Conservation (phyloP, 2,797 vertebrate genomes). For the Sebastes vulpes region DNA sequence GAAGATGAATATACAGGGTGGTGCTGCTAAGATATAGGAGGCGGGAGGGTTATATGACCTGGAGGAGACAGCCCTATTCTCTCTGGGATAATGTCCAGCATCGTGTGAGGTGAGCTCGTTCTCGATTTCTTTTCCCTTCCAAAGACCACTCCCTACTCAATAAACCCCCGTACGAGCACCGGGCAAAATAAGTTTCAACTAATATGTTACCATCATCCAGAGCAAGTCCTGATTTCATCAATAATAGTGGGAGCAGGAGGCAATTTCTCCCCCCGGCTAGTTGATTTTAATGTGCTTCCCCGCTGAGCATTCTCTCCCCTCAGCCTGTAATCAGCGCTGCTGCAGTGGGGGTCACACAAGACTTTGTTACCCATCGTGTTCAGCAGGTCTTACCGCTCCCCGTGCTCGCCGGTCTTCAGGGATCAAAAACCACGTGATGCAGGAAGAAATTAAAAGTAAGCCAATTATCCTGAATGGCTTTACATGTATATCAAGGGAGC, state of each 20-base stretch:
- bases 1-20: slow-evolving; percentile 20
- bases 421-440: slow-evolving; percentile 61
- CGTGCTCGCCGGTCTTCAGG: slow-evolving; percentile 34
- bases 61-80: background rate
- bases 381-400: slow-evolving; percentile 43
- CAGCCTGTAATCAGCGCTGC: slow-evolving; percentile 57
- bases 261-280: slow-evolving; percentile 13
- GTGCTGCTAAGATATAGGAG: background rate
- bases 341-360: slow-evolving; percentile 57
- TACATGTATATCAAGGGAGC: slow-evolving; percentile 34
- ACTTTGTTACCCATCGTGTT: slow-evolving; percentile 47
- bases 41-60: background rate
- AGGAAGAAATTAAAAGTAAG: slow-evolving; percentile 64
- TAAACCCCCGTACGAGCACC: background rate
- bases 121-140: background rate
- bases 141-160: background rate
- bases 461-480: slow-evolving; percentile 67
- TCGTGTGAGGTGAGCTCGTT: background rate
- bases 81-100: background rate
- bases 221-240: slow-evolving; percentile 41
- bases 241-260: slow-evolving; percentile 19
- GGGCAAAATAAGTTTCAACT: background rate
- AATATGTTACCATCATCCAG: slow-evolving; percentile 13
- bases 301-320: slow-evolving; percentile 30
- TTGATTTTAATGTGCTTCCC: slow-evolving; percentile 67